Evolutionary conservation across 2,888 invertebrate species (phyloP).

Genomic region (Leptura quadrifasciata): DNA sequence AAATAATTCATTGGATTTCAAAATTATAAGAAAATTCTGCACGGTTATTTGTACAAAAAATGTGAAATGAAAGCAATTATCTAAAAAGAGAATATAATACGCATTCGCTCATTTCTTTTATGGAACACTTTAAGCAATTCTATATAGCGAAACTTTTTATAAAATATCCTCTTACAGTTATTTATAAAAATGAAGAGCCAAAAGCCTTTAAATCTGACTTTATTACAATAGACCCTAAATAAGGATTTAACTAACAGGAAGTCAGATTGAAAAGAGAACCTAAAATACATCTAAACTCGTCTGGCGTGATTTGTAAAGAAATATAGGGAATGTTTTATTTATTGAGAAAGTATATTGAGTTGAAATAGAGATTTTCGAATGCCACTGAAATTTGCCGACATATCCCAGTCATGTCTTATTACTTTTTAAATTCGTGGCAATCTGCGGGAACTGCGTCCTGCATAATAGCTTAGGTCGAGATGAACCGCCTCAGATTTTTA

Average conservation of each 20-base stretch:
- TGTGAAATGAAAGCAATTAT: neutral
- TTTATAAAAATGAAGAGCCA: constrained; percentile 4
- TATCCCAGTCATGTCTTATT: constrained; percentile 13
- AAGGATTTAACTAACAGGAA: constrained; percentile 10
- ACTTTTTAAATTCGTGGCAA: constrained; percentile 33
- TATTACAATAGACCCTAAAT: constrained; percentile 15
- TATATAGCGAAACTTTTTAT: neutral
- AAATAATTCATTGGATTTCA: neutral
- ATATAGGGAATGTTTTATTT: constrained; percentile 9
- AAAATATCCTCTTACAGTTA: constrained; percentile 6
- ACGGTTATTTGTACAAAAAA: neutral
- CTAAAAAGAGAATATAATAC: neutral
- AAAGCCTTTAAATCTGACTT: constrained; percentile 4
- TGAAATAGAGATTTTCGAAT: constrained; percentile 5
- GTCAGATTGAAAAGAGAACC: neutral
- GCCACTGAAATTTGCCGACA: constrained; percentile 12
- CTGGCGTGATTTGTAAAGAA: neutral
- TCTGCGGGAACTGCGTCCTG: constrained; percentile 26
- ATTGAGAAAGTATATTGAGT: constrained; percentile 20
- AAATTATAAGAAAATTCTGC: neutral
- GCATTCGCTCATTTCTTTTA: neutral
- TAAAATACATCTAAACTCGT: constrained; percentile 8
- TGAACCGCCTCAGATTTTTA: constrained; percentile 26
- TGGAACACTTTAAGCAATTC: neutral
- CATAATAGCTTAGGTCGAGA: constrained; percentile 27